Evolutionary conservation across 1,140 invertebrate genomes (phyloP), one percentile per base, ranked within the genome.

Genomic region (Sinella curviseta): DNA sequence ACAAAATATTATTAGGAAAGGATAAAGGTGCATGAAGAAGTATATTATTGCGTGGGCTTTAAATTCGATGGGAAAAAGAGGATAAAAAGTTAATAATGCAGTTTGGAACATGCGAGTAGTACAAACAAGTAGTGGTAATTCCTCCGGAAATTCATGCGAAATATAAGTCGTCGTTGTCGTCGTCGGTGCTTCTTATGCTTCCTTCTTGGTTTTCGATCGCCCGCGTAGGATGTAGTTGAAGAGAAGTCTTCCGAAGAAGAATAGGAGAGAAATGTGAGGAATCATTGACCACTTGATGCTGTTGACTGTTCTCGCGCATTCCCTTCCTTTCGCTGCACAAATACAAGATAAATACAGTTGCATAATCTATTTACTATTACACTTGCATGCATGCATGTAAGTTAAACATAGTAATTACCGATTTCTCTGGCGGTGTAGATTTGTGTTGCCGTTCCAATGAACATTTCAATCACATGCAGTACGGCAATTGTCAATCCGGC

Each of bases 391-490:
- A n/a, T n/a, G n/a, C n/a, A n/a, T n/a, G n/a, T n/a, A 14, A 67
- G 14, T 67, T 14, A 30, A n/a, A 54, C 48, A 54, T 14, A 54
- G 48, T 54, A 14, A 54, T n/a, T n/a, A 80, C 78, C 14, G 4
- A 80, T 73, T 74, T 77, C 79, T 36, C 76, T 54, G 0, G 79
- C 75, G 14, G 79, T 80, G 31, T 80, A 80, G 33, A 80, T 60
- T 35, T 80, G 79, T 0, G 76, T 77, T 0, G 70, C 36, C 34
- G 76, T 76, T 35, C 79, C 79, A 77, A 80, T 74, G n/a, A 80
- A 54, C 79, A 80, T 80, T 74, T 80, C 79, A 26, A 77, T 77
- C 0, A 80, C 79, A 31, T 80, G 79, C 4, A 80, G 74, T 54
- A 80, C 34, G 16, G 79, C 79, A 31, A 80, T 54, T 0, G 54